Evolutionary conservation across 2,113 vertebrate genomes (phyloP), one percentile per base, ranked within the genome.

Genomic region (Amblyopsis rosae): DNA sequence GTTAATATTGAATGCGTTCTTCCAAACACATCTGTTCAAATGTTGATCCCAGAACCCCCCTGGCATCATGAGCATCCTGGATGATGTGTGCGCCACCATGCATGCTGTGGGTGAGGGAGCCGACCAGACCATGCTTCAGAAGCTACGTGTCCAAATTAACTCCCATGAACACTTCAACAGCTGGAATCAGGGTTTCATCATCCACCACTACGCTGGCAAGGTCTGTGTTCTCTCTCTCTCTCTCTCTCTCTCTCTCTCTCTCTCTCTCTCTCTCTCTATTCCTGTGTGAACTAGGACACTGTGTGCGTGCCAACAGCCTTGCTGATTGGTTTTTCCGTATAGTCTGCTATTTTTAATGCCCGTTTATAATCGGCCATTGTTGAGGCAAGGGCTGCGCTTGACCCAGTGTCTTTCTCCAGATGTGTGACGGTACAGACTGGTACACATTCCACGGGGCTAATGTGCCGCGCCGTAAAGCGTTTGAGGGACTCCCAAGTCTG

Each of bases 101-200:
- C 98, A 99, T 0, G 98, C 98, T 0, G 96, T 98, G 71, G 96
- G 95, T 0, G 97, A 98, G 76, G 98, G 98, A 0, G 98, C 98
- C 0, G 98, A 99, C 83, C 96, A 98, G 89, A 99, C 97, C 0
- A 92, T 99, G 92, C 93, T 99, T 35, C 98, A 99, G 89, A 99
- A 98, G 61, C 95, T 99, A 46, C 86, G 97, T 77, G 94, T 97
- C 91, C 94, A 95, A 87, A 97, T 96, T 75, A 96, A 95, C 82
- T 95, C 91, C n/a, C 98, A 99, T 0, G 98, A 99, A 56, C 98
- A 99, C 87, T 99, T 99, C 92, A 99, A 99, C 93, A 99, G 97
- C 94, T 99, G 98, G 98, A 99, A 98, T 86, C 96, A 99, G 76
- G 98, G 98, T 62, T 99, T 99, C 88, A 99, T 99, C 77, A 96